phyloP scores from a whole-genome alignment of 1,140 invertebrate genomes.

The Pseudomyrmex flavicornis region DNA sequence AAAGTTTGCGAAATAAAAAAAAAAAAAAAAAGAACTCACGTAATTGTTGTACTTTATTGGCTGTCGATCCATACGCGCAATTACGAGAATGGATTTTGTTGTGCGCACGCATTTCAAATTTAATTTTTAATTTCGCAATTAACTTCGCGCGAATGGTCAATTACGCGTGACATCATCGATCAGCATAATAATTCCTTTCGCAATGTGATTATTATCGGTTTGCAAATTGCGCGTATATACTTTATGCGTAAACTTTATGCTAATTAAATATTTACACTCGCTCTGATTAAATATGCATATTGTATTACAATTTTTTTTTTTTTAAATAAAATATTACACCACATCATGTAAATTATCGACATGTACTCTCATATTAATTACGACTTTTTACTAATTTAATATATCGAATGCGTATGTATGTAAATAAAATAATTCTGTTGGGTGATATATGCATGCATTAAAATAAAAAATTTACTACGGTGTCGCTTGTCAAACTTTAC shows the following conservation, averaged over 20 bases:
- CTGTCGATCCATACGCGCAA: neutral
- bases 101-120: neutral
- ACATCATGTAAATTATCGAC: neutral
- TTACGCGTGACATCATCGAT: neutral
- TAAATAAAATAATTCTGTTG: neutral
- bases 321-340: neutral
- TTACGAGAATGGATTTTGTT: neutral
- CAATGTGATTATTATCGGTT: neutral
- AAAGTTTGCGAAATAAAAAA: conserved; percentile 20
- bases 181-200: conserved; percentile 16
- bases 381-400: neutral
- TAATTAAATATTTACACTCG: neutral
- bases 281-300: neutral
- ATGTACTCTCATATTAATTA: neutral
- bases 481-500: neutral
- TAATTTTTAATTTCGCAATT: conserved; percentile 27
- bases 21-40: neutral
- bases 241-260: neutral
- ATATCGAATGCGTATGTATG: too few species aligned
- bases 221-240: neutral
- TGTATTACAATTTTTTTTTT: neutral
- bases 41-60: conserved; percentile 5
- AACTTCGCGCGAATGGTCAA: neutral
- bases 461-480: conserved; percentile 1
- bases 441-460: neutral